Evolutionary conservation across 2,797 vertebrate species (phyloP), one percentile per base, ranked within the genome.

Genomic region (Sternotherus odoratus): DNA sequence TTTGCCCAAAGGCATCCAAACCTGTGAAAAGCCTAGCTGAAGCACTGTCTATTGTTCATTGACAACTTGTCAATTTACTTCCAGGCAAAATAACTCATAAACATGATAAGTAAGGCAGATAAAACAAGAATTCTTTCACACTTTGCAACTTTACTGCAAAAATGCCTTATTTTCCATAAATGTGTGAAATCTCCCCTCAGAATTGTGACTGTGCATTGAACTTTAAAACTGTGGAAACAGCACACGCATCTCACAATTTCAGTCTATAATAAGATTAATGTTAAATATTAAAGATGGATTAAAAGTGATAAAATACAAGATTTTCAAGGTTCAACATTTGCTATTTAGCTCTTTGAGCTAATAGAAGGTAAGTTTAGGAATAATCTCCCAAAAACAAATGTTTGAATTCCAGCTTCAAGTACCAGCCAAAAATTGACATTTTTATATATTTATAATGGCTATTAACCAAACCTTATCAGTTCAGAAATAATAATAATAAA

Each of bases 11-110:
- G 98, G 98, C 98, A 98, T 97, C 96, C 82, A 98, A 98, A 98
- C 98, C 98, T 98, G 98, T 98, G 98, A 99, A 99, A 99, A 99
- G 98, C 98, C 98, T 98, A 98, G 97, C 97, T 98, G 97, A 97
- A 97, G 97, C 97, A 96, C 95, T 95, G 96, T 95, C 97, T 98
- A 98, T 98, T 98, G 98, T 98, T 98, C 98, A 98, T 97, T 98
- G 98, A 98, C 98, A 98, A 98, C 98, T 98, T 98, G 98, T 98
- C 98, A 98, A 98, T 98, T 98, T 98, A 98, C 98, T 98, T 98
- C 97, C 97, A 98, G 98, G 97, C 98, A 98, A 98, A 98, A 98
- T 98, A 98, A 98, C 97, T 98, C 97, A 96, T 97, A 98, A 98
- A 98, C 98, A 98, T 98, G 98, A 97, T 98, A 98, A 98, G 98